A percentile compares a stretch with the other conserved stretches of the same genome.
Conservation (phyloP, 2,113 vertebrate species). For the Thamnaconus septentrionalis region DNA sequence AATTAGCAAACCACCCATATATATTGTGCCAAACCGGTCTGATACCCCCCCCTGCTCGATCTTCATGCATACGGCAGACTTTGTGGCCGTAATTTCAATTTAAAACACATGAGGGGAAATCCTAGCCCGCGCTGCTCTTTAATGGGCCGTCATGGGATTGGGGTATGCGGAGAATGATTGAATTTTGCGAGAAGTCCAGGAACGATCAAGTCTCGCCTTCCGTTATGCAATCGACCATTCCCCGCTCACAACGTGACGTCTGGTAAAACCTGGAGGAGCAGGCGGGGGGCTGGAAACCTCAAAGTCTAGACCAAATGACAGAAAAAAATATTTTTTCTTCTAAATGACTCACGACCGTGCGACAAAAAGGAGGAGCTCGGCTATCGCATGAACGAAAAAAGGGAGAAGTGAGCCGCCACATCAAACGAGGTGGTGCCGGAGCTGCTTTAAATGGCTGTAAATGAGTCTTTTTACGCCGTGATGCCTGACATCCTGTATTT, state of each 20-base stretch:
- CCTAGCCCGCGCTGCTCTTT: constrained; percentile 65
- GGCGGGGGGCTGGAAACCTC: constrained; percentile 57
- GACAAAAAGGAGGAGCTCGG: constrained; percentile 41
- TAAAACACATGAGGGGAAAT: constrained; percentile 75
- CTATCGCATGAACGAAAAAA: constrained; percentile 42
- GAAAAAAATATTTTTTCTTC: constrained; percentile 58
- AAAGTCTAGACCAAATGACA: constrained; percentile 62
- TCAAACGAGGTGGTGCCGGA: constrained; percentile 47
- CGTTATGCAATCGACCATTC: constrained; percentile 74
- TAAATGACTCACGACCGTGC: constrained; percentile 63
- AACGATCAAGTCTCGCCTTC: constrained; percentile 71
- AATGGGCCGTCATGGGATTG: constrained; percentile 69
- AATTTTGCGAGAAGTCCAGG: constrained; percentile 73
- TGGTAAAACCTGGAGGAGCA: constrained; percentile 58
- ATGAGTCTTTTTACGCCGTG: constrained; percentile 65
- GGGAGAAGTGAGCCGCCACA: constrained; percentile 56
- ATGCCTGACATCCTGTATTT: constrained; percentile 71
- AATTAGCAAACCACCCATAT: no score
- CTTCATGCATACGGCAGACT: constrained; percentile 58
- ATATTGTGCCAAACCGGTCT: constrained; percentile 11
- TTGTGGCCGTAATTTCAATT: constrained; percentile 73
- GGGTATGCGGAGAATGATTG: constrained; percentile 75
- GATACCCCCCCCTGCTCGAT: constrained; percentile 48
- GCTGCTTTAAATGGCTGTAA: constrained; percentile 52
- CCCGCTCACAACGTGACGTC: constrained; percentile 66